Evolutionary conservation across 2,113 vertebrate genomes (phyloP), one percentile per base, ranked within the genome.

Genomic region (Trochalopteron elliotii): DNA sequence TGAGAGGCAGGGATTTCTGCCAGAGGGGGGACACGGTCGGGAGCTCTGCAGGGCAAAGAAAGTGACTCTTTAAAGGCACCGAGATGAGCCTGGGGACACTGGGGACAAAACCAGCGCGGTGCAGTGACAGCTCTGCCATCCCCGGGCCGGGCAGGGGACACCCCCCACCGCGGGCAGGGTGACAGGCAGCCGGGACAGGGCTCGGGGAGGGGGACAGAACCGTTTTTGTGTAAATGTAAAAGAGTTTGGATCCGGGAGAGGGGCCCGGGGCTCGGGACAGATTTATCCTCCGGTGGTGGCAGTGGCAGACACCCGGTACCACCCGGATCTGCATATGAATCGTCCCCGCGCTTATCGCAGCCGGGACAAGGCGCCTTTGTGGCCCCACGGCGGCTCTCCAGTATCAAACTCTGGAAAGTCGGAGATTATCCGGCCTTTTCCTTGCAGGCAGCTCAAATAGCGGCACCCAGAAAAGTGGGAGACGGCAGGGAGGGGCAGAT

Each of bases 301-400:
- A 94, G 93, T 21, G 45, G 45, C 45, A 23, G 45, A 93, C 92
- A 79, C 75, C 67, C 88, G 3, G 78, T 77, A 57, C 75, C 95
- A 45, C 72, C 75, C 71, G 25, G 84, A 95, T 95, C 95, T 96
- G 95, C 97, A 96, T 90, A 93, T 89, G 94, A 97, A 96, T 96
- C 67, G 11, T 68, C 61, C 61, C 15, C 60, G 40, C 83, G 91
- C 47, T 89, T 71, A 88, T 94, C 81, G 44, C 68, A 52, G 63
- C 30, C 81, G 20, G 91, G 94, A 97, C 94, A 93, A 96, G 91
- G 96, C 77, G 93, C 93, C 89, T 96, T 95, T 95, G 96, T 97
- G 89, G 50, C 60, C 23, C 6, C 87, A 9, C 23, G 9, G 35
- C 67, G 11, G 15, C 27, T 27, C 49, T 52, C 25, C 24, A 15